Evolutionary conservation across 2,113 vertebrate genomes (phyloP).

Genomic region (Aptenodytes patagonicus): DNA sequence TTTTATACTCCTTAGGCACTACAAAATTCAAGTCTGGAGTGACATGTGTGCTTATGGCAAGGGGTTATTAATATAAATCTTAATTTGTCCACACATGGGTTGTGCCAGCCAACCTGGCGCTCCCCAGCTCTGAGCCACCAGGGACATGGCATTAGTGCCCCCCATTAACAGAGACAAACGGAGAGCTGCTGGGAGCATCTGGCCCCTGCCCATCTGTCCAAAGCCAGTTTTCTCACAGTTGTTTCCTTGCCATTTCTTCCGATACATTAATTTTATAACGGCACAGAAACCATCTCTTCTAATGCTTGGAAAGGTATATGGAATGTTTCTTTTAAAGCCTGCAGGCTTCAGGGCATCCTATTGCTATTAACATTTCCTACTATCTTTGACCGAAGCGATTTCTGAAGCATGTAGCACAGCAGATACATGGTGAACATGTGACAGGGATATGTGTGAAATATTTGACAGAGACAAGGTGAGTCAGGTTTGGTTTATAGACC

Average conservation of each 20-base stretch:
- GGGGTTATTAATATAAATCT: not conserved
- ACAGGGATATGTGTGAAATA: not conserved
- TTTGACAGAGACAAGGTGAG: not conserved
- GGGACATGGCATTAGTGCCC: not conserved
- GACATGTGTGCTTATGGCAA: not conserved
- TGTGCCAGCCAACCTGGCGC: not conserved
- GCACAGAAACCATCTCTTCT: not conserved
- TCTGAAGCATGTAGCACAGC: not conserved
- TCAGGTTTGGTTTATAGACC: not conserved
- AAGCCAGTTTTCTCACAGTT: not conserved
- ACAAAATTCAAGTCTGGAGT: not conserved
- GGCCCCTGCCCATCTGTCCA: not conserved
- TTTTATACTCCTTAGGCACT: not conserved
- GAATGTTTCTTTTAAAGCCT: not conserved
- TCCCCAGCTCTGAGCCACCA: accelerated
- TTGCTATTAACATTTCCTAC: not conserved
- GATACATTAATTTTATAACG: not conserved
- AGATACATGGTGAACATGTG: not conserved
- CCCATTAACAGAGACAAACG: not conserved
- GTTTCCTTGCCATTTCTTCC: not conserved
- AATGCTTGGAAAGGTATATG: not conserved
- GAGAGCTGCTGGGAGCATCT: not conserved
- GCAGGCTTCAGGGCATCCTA: not conserved
- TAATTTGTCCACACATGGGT: not conserved
- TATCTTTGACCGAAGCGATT: not conserved